These are phyloP conservation scores for Maylandia zebra DNA, from an alignment of 2,113 vertebrate genomes.

Conservation along the genomic window DNA sequence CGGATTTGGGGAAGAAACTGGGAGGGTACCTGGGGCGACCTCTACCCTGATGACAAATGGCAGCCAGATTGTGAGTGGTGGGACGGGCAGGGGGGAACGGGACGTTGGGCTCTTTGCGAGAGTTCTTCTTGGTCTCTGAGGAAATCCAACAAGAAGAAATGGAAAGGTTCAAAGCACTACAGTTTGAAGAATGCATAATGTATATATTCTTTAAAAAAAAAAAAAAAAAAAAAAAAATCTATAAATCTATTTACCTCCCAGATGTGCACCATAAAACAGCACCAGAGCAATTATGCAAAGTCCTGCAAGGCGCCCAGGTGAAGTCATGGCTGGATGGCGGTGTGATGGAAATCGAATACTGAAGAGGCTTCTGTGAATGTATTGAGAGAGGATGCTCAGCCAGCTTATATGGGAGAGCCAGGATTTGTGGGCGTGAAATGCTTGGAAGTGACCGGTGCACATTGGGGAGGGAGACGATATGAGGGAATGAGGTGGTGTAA, in stretches of 20 bases:
- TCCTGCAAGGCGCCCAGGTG: not conserved
- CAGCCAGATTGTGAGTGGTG: slow-evolving; percentile 35
- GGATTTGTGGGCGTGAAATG: not conserved
- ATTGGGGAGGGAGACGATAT: not conserved
- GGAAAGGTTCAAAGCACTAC: not conserved
- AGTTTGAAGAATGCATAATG: not conserved
- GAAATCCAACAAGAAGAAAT: not conserved
- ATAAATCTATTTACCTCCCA: slow-evolving; percentile 36
- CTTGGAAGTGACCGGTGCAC: not conserved
- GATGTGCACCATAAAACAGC: not conserved
- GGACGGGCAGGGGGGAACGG: slow-evolving; percentile 77
- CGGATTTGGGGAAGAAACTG: slow-evolving; percentile 57
- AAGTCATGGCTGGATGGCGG: slow-evolving; percentile 17
- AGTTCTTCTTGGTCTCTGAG: not conserved
- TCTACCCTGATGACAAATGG: slow-evolving; percentile 56
- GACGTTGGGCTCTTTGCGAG: not conserved
- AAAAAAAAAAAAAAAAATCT: not conserved
- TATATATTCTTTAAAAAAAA: not conserved
- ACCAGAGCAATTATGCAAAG: slow-evolving; percentile 34
- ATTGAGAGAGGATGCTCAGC: not conserved
- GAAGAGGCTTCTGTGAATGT: not conserved
- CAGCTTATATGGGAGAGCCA: slow-evolving; percentile 1
- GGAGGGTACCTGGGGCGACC: slow-evolving; percentile 51
- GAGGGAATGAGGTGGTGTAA: not conserved
- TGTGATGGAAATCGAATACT: not conserved